Evolutionary conservation across 2,797 vertebrate genomes (phyloP).

Genomic region (Argentina silus): DNA sequence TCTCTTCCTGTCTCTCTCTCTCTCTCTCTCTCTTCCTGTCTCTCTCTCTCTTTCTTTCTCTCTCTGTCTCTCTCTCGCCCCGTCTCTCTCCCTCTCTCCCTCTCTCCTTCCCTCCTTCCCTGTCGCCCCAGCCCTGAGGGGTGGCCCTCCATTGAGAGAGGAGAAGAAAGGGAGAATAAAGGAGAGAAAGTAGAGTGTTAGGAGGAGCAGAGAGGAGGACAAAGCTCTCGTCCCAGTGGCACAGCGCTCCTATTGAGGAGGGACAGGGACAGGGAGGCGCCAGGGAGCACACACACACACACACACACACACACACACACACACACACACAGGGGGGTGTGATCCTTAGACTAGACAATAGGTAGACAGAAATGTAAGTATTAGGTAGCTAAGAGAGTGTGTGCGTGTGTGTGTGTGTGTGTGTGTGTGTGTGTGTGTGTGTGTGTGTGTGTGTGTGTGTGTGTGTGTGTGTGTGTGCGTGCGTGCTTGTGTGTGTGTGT

Average conservation of each 20-base stretch:
- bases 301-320: slow-evolving; percentile 44
- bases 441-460: not conserved
- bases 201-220: slow-evolving; percentile 29
- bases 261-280: slow-evolving; percentile 49
- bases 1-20: slow-evolving; percentile 13
- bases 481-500: not conserved
- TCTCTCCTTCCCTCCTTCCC: not conserved
- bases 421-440: not conserved
- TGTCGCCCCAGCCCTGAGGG: slow-evolving; percentile 24
- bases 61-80: slow-evolving; percentile 11
- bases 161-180: slow-evolving; percentile 39
- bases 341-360: not conserved
- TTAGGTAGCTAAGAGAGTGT: not conserved
- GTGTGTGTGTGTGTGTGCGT: not conserved
- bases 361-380: not conserved
- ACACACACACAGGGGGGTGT: slow-evolving; percentile 28
- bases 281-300: slow-evolving; percentile 31
- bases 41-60: slow-evolving; percentile 3
- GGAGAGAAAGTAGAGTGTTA: slow-evolving; percentile 34
- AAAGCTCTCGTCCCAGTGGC: slow-evolving; percentile 18
- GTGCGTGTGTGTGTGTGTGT: slow-evolving; percentile 13
- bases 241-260: slow-evolving; percentile 45
- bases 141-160: slow-evolving; percentile 19
- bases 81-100: not conserved
- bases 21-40: not conserved